Percentiles rank a stretch among this genome's conserved stretches.
phyloP scores from a whole-genome alignment of 1,140 invertebrate species.

The Argopecten irradians region DNA sequence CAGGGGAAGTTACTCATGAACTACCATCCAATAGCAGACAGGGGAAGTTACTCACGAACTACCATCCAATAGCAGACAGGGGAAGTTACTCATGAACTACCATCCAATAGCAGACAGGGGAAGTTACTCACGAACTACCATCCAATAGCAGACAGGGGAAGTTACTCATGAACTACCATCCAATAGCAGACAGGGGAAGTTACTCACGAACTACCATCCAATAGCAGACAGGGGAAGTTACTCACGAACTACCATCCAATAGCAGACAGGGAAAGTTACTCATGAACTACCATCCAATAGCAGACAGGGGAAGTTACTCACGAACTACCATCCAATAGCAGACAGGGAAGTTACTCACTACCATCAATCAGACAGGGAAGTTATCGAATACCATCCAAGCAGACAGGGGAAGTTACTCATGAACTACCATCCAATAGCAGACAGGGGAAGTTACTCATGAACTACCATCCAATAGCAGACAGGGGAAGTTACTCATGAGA shows the following conservation, averaged over 20 bases:
- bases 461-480: too few relatives aligned
- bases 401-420: neutral
- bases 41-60: neutral
- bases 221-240: neutral
- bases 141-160: neutral
- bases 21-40: neutral
- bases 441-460: neutral
- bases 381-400: too few relatives aligned
- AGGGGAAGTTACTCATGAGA: too few relatives aligned
- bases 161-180: neutral
- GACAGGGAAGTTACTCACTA: neutral
- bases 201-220: neutral
- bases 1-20: neutral
- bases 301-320: too few relatives aligned
- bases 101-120: neutral
- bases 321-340: neutral
- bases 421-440: neutral
- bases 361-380: too few relatives aligned
- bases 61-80: neutral
- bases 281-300: neutral
- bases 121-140: neutral
- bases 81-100: neutral
- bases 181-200: neutral
- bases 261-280: neutral
- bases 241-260: neutral